Conservation (phyloP, 2,888 invertebrate species). For the Nesidiocoris tenuis region DNA sequence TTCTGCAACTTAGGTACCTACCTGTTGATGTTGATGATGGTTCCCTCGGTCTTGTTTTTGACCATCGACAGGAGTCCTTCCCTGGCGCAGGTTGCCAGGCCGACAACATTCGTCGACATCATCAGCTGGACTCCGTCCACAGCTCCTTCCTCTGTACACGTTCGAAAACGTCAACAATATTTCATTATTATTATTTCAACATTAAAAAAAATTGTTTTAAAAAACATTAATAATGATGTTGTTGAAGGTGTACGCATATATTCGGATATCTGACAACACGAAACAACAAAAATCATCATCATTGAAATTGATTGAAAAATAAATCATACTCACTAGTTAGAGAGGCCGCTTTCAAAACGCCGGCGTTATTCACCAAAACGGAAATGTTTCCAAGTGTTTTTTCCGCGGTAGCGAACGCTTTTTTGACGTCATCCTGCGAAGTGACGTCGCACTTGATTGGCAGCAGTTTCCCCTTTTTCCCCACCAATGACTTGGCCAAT, state of each 20-base stretch:
- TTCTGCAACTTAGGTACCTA: no score
- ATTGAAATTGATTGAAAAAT: no score
- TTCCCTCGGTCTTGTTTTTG: constrained; percentile 53
- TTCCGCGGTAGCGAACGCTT: constrained; percentile 59
- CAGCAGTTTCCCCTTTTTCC: constrained; percentile 32
- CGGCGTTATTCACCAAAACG: constrained; percentile 64
- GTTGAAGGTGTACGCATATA: no score
- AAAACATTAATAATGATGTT: not conserved
- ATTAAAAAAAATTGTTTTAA: not conserved
- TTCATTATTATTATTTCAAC: no score
- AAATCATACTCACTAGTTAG: constrained; percentile 12
- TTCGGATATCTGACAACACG: no score
- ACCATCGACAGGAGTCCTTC: constrained; percentile 59
- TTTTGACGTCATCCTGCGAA: constrained; percentile 58
- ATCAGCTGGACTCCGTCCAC: constrained; percentile 16
- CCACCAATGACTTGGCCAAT: not conserved
- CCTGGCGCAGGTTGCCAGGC: constrained; percentile 58
- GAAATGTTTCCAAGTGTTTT: constrained; percentile 60
- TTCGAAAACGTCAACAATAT: not conserved
- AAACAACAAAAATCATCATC: not conserved
- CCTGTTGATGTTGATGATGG: constrained; percentile 63
- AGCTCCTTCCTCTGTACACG: not conserved
- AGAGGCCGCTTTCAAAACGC: constrained; percentile 51
- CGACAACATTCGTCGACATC: constrained; percentile 62
- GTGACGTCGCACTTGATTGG: constrained; percentile 48